These are phyloP conservation scores for Hypercompe scribonia DNA, from an alignment of 2,888 invertebrate genomes.

Conservation along the genomic window DNA sequence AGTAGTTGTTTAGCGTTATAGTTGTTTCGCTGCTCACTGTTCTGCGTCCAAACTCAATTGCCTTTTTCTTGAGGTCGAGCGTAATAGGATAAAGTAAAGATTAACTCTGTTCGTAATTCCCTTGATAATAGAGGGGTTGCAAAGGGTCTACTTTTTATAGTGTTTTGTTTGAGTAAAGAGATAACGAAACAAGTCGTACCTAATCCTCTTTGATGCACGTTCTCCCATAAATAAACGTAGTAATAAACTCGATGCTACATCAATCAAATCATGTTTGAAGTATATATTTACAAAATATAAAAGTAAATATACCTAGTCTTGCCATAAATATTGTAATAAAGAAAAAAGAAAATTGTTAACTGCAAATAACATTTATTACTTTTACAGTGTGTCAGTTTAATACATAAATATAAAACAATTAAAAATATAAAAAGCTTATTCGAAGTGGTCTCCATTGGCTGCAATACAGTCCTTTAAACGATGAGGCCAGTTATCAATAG, in stretches of 20 bases:
- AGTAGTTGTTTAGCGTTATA: slow-evolving; percentile 73
- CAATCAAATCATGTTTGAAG: background rate
- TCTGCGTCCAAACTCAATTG: slow-evolving; percentile 75
- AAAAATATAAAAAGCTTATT: too few species aligned
- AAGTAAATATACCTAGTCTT: too few species aligned
- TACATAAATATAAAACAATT: too few species aligned
- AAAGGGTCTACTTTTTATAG: slow-evolving; percentile 60
- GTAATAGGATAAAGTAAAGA: slow-evolving; percentile 83
- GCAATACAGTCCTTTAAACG: too few species aligned
- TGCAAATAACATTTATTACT: too few species aligned
- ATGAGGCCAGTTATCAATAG: too few species aligned
- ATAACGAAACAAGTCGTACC: slow-evolving; percentile 19
- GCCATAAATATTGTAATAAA: too few species aligned
- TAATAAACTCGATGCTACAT: background rate
- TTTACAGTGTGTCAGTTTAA: too few species aligned
- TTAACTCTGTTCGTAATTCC: slow-evolving; percentile 78
- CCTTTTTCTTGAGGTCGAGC: slow-evolving; percentile 81
- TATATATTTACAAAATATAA: background rate
- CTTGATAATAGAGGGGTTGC: slow-evolving; percentile 72
- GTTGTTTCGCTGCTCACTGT: slow-evolving; percentile 54
- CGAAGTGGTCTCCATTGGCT: too few species aligned
- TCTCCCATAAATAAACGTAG: background rate
- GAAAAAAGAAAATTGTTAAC: too few species aligned
- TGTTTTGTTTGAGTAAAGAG: slow-evolving; percentile 45
- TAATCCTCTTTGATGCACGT: slow-evolving; percentile 20